Percentiles rank a stretch among this genome's conserved stretches.
These are phyloP conservation scores for Dastarcus helophoroides DNA, from an alignment of 2,888 invertebrate species.

Conservation along the genomic window DNA sequence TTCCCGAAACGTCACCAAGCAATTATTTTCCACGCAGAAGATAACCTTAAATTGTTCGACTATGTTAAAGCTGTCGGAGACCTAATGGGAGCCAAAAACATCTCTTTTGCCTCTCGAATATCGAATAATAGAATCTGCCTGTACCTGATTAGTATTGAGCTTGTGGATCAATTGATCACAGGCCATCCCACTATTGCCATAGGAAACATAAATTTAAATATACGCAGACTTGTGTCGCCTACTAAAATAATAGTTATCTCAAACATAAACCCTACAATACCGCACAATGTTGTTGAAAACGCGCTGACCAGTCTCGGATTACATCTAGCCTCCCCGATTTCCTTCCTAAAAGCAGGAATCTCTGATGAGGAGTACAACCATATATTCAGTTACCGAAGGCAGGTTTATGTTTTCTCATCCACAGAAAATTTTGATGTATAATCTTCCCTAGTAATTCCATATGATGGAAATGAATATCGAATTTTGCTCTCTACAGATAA, in stretches of 20 bases:
- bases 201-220: not conserved
- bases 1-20: conserved; percentile 8
- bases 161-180: conserved; percentile 4
- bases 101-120: conserved; percentile 4
- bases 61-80: conserved; percentile 8
- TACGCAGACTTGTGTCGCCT: conserved; percentile 4
- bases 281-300: conserved; percentile 4
- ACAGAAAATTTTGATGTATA: conserved; percentile 1
- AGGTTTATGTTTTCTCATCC: conserved; percentile 1
- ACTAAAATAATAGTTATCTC: conserved; percentile 6
- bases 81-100: conserved; percentile 6
- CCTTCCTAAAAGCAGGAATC: conserved; percentile 6
- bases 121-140: conserved; percentile 7
- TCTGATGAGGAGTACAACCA: conserved; percentile 6
- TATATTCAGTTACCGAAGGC: conserved; percentile 3
- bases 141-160: conserved; percentile 1
- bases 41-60: conserved; percentile 3
- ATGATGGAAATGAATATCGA: conserved; percentile 3
- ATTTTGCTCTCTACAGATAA: conserved; percentile 3
- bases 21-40: conserved; percentile 6
- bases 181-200: conserved; percentile 3
- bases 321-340: conserved; percentile 4
- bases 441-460: not conserved
- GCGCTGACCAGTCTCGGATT: conserved; percentile 2
- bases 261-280: conserved; percentile 5